phyloP scores from a whole-genome alignment of 2,113 vertebrate genomes.

The Chaetodon auriga region DNA sequence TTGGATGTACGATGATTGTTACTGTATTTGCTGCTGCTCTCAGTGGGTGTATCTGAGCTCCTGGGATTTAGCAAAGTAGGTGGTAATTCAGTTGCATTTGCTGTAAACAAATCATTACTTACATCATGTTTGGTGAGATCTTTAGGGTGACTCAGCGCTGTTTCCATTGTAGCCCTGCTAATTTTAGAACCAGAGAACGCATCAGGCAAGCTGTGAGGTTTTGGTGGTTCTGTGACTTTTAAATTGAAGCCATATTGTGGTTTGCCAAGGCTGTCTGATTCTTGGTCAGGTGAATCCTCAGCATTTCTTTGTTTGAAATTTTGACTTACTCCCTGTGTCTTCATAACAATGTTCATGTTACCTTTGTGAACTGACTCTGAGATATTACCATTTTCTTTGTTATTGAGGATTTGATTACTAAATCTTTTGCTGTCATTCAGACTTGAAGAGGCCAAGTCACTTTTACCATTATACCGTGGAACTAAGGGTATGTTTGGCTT shows the following conservation, averaged over 20 bases:
- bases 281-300: conserved; percentile 32
- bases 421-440: conserved; percentile 44
- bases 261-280: conserved; percentile 36
- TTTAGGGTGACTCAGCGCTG: conserved; percentile 35
- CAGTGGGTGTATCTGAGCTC: conserved; percentile 37
- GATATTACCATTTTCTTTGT: conserved; percentile 52
- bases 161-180: conserved; percentile 45
- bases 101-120: conserved; percentile 36
- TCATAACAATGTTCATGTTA: conserved; percentile 49
- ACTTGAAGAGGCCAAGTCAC: conserved; percentile 18
- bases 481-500: conserved; percentile 26
- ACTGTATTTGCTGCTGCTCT: conserved; percentile 47
- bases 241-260: conserved; percentile 33
- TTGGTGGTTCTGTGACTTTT: conserved; percentile 60
- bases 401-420: conserved; percentile 30
- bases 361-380: conserved; percentile 42
- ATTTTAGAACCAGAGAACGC: conserved; percentile 52
- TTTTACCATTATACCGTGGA: conserved; percentile 39
- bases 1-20: conserved; percentile 35
- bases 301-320: conserved; percentile 34
- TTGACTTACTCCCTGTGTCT: conserved; percentile 32
- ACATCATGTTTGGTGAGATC: conserved; percentile 37
- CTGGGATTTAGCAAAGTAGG: conserved; percentile 41
- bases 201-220: conserved; percentile 38
- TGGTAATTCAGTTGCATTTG: conserved; percentile 37